Evolutionary conservation across 1,140 invertebrate genomes (phyloP).

Genomic region (Drosophila lacteicornis): DNA sequence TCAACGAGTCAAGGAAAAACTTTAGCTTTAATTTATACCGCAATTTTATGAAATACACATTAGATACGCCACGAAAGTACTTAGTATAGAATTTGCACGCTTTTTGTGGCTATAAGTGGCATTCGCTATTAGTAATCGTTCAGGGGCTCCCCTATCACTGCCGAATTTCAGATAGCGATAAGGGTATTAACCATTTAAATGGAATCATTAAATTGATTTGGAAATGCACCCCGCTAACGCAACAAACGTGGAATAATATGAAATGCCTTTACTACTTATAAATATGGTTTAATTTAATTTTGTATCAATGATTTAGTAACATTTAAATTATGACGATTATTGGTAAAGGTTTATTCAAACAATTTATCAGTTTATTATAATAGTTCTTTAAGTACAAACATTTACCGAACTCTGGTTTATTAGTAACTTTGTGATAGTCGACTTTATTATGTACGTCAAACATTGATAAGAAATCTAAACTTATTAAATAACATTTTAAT

Average conservation of each 20-base stretch:
- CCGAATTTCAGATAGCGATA: slow-evolving; percentile 25
- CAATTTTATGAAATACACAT: too few relatives aligned
- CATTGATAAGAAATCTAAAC: neutral
- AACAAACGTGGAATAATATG: too few relatives aligned
- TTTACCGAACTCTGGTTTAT: neutral
- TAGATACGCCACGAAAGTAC: too few relatives aligned
- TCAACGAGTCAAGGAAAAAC: too few relatives aligned
- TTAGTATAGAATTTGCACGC: neutral
- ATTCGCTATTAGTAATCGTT: slow-evolving; percentile 17
- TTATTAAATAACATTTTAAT: neutral
- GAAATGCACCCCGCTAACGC: neutral
- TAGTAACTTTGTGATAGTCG: neutral
- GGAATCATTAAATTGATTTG: slow-evolving; percentile 5
- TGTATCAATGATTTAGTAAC: too few relatives aligned
- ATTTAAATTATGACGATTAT: too few relatives aligned
- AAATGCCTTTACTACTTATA: neutral
- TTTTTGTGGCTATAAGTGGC: neutral
- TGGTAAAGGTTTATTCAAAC: too few relatives aligned
- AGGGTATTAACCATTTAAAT: slow-evolving; percentile 19
- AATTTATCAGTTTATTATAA: neutral
- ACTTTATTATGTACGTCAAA: neutral
- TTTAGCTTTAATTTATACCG: too few relatives aligned
- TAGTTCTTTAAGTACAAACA: neutral
- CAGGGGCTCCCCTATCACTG: neutral
- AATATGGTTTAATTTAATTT: neutral